Evolutionary conservation across 2,113 vertebrate genomes (phyloP), one percentile per base, ranked within the genome.

Genomic region (Sinocyclocheilus anshuiensis): DNA sequence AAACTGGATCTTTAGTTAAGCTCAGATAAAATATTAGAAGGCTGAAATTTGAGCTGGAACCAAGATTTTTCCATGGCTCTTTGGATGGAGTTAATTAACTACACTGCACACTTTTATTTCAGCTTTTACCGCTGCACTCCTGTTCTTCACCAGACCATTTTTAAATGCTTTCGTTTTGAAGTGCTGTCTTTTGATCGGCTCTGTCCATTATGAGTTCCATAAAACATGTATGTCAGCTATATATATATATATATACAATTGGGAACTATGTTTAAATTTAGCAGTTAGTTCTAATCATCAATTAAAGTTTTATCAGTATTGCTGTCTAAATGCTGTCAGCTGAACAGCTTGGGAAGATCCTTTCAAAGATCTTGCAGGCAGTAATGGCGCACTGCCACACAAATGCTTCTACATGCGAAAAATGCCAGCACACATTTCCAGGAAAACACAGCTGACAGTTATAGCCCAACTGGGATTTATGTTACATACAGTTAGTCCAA

Each of bases 391-490:
- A 24, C 86, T 87, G 85, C 48, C 75, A 88, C 39, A 55, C 76
- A 15, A 63, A 20, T n/a, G 33, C 29, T 18, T 48, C 75, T 80
- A 57, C 79, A 63, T 29, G 18, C 15, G 22, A 88, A 87, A 80
- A 57, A 85, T 82, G n/a, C 22, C 69, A 72, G 84, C 61, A 75
- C 78, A 63, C 77, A 72, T 72, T 90, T 90, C 89, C 84, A 87
- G 89, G 89, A 90, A 90, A 71, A 61, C 80, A 55, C 57, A 48
- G 53, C 57, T 42, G 20, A 67, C 39, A 61, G 76, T 79, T 83
- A 45, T 29, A 57, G 42, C 75, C 13, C 86, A 83, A 36, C 63
- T 77, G 26, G 57, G 86, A 86, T 83, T 89, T 82, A 74, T 74
- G 59, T 84, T 86, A 57, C 85, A 77, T 86, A 74, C 79, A 75